These are phyloP conservation scores for Micrastur ruficollis DNA, from an alignment of 2,797 vertebrate genomes.

Conservation along the genomic window DNA sequence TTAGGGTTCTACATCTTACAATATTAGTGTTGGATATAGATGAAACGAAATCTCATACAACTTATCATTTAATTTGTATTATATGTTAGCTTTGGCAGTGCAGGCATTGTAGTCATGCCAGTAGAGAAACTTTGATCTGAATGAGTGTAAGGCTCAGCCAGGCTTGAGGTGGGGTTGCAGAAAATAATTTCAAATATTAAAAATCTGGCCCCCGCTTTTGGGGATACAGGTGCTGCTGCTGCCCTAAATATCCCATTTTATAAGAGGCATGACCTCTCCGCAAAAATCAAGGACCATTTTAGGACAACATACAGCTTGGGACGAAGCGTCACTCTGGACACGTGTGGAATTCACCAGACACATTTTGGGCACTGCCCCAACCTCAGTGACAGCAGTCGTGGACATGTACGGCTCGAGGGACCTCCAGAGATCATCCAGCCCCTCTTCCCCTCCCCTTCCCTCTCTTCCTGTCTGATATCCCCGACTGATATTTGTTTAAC, in stretches of 20 bases:
- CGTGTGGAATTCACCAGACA: slow-evolving; percentile 5
- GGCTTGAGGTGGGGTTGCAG: not conserved
- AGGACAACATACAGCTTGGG: not conserved
- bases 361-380: slow-evolving; percentile 43
- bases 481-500: not conserved
- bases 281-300: slow-evolving; percentile 39
- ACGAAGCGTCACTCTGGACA: not conserved
- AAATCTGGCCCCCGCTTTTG: not conserved
- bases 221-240: not conserved
- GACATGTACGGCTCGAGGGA: not conserved
- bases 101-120: not conserved
- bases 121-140: slow-evolving; percentile 26
- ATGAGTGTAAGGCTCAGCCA: not conserved
- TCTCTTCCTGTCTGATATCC: slow-evolving; percentile 26
- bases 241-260: not conserved
- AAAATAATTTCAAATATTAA: slow-evolving; percentile 26
- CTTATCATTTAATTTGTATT: slow-evolving; percentile 51
- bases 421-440: not conserved
- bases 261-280: not conserved
- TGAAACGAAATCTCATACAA: slow-evolving; percentile 21
- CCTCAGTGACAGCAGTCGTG: not conserved
- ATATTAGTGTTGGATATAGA: slow-evolving; percentile 38
- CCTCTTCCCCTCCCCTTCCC: not conserved
- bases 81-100: slow-evolving; percentile 44
- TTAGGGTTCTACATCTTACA: not conserved